A percentile compares a stretch with the other conserved stretches of the same genome.
phyloP scores from a whole-genome alignment of 64 coral and sea anemone genomes.

The Stichodactyla helianthus region DNA sequence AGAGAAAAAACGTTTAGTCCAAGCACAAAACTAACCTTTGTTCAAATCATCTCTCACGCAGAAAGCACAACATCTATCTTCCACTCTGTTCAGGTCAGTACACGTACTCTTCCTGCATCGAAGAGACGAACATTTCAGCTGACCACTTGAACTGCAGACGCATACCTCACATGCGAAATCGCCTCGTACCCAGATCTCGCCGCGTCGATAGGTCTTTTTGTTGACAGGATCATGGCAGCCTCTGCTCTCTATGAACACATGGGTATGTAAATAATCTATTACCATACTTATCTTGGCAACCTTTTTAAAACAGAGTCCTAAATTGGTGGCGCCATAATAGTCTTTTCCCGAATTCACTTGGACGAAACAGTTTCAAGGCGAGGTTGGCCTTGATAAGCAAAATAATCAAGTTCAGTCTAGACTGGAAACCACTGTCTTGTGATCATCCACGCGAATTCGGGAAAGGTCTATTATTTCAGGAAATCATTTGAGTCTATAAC shows the following conservation, averaged over 20 bases:
- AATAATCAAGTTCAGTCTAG: too few relatives aligned
- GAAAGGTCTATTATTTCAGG: too few relatives aligned
- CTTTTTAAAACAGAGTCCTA: too few relatives aligned
- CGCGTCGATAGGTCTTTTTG: constrained; percentile 36
- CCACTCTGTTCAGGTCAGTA: neutral
- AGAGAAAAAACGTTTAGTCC: too few relatives aligned
- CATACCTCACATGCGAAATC: constrained; percentile 61
- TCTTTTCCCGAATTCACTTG: too few relatives aligned
- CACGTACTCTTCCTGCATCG: constrained; percentile 42
- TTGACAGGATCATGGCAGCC: constrained; percentile 51
- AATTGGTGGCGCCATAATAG: too few relatives aligned
- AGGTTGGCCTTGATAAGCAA: too few relatives aligned
- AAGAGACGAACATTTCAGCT: constrained; percentile 44
- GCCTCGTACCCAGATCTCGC: constrained; percentile 53
- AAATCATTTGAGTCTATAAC: too few relatives aligned
- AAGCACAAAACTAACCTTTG: constrained; percentile 26
- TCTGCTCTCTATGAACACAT: neutral
- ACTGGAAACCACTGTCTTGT: too few relatives aligned
- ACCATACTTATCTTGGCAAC: too few relatives aligned
- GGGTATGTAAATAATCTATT: neutral
- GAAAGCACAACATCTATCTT: constrained; percentile 64
- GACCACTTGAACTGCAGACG: constrained; percentile 27
- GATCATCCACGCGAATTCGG: too few relatives aligned
- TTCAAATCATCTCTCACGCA: constrained; percentile 42
- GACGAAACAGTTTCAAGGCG: too few relatives aligned